A percentile compares a stretch with the other conserved stretches of the same genome.
Evolutionary conservation across 1,140 invertebrate genomes (phyloP).

Genomic region (Lordiphosa clarofinis): DNA sequence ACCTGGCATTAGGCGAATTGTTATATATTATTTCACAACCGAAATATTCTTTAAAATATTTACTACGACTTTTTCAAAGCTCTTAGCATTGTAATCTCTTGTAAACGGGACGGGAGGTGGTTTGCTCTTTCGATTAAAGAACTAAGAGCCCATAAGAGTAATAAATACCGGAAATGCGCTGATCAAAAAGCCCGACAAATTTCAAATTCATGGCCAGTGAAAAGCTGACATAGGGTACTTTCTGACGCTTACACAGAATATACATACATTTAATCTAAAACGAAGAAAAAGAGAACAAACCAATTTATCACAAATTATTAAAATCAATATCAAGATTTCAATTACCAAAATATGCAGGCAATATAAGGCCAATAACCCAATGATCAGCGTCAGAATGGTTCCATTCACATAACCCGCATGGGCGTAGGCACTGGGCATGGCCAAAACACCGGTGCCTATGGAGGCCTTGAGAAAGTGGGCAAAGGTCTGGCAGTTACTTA

Average conservation of each 20-base stretch:
- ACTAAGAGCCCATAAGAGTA: constrained; percentile 82
- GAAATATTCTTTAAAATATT: too few relatives aligned
- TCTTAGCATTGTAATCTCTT: too few relatives aligned
- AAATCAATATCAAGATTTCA: too few relatives aligned
- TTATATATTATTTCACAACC: too few relatives aligned
- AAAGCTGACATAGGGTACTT: constrained; percentile 83
- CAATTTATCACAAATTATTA: neutral
- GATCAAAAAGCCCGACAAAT: too few relatives aligned
- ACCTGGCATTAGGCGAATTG: too few relatives aligned
- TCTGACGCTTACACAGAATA: constrained; percentile 81
- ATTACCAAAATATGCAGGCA: constrained; percentile 85
- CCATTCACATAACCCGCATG: constrained; percentile 86
- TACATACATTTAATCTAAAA: constrained; percentile 81
- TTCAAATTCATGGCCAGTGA: constrained; percentile 84
- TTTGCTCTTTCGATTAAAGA: constrained; percentile 82
- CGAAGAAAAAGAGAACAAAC: too few relatives aligned
- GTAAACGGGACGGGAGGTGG: too few relatives aligned
- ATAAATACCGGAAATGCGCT: constrained; percentile 82
- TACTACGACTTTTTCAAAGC: too few relatives aligned
- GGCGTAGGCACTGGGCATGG: constrained; percentile 89
- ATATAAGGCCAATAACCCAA: constrained; percentile 84
- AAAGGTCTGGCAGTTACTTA: constrained; percentile 85
- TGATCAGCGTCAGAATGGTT: constrained; percentile 82
- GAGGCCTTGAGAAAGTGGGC: constrained; percentile 87
- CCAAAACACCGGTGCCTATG: constrained; percentile 89